Percentiles rank a stretch among this genome's conserved stretches.
phyloP scores from a whole-genome alignment of 2,113 vertebrate genomes.

The Chascanopsetta lugubris region DNA sequence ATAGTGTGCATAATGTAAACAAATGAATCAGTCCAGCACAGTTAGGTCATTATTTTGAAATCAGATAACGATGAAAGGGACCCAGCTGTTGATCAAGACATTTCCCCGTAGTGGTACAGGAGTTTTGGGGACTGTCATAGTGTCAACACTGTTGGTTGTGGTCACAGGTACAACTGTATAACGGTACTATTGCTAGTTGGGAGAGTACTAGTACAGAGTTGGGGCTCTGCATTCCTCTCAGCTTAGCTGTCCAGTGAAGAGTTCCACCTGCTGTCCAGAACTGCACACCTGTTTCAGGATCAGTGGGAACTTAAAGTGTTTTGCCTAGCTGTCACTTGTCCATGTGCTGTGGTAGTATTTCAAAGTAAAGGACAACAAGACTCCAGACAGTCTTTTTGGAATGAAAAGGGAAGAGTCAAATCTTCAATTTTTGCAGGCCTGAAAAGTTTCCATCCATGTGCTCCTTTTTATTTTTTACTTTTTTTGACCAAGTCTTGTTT shows the following conservation, averaged over 20 bases:
- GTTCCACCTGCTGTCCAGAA: neutral
- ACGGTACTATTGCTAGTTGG: too few species aligned
- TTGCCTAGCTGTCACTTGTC: neutral
- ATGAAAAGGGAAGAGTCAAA: neutral
- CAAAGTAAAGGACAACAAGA: neutral
- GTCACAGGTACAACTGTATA: neutral
- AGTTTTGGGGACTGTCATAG: neutral
- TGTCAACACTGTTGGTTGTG: slow-evolving; percentile 1
- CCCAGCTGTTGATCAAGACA: too few species aligned
- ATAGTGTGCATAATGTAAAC: too few species aligned
- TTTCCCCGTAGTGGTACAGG: neutral
- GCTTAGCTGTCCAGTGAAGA: neutral
- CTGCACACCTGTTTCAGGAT: neutral
- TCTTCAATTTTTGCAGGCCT: neutral
- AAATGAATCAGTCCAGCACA: too few species aligned
- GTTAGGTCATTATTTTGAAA: too few species aligned
- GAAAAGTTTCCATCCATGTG: neutral
- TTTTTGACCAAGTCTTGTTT: slow-evolving; percentile 1
- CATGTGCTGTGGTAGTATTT: neutral
- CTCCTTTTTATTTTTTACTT: neutral
- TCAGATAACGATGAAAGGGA: too few species aligned
- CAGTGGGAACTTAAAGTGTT: neutral
- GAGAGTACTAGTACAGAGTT: too few species aligned
- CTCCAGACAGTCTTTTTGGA: neutral
- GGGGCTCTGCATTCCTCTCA: neutral